Conservation (phyloP, 1,140 invertebrate species). For the Formica selysi region DNA sequence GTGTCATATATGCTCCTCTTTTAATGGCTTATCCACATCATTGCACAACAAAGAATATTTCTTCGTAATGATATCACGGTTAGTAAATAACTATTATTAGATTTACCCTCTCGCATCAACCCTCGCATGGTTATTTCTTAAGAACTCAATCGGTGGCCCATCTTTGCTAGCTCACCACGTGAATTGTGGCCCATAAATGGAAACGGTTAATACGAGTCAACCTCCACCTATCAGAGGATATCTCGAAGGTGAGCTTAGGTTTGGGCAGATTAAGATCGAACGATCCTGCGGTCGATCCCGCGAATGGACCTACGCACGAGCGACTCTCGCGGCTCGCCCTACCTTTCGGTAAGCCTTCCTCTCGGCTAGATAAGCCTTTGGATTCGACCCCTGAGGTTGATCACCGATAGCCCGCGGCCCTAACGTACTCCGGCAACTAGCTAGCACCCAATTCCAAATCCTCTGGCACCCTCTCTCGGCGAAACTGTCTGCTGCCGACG, state of each 20-base stretch:
- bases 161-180: conserved; percentile 1
- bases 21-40: not conserved
- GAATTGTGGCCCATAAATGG: conserved; percentile 19
- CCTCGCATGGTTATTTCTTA: conserved; percentile 27
- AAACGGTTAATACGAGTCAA: conserved; percentile 39
- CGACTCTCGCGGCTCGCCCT: conserved; percentile 50
- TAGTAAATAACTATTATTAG: conserved; percentile 1
- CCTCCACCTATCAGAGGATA: conserved; percentile 57
- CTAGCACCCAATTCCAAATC: conserved; percentile 75
- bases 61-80: not conserved
- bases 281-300: conserved; percentile 68
- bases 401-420: conserved; percentile 76
- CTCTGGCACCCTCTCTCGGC: conserved; percentile 67
- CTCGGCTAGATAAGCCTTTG: conserved; percentile 73
- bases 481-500: conserved; percentile 65
- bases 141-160: conserved; percentile 16
- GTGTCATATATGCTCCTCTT: not conserved
- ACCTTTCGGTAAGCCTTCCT: conserved; percentile 72
- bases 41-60: not conserved
- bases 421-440: conserved; percentile 71
- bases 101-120: conserved; percentile 2
- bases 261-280: conserved; percentile 70
- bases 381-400: conserved; percentile 73
- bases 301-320: conserved; percentile 59
- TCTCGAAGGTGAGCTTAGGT: conserved; percentile 34